phyloP scores from a whole-genome alignment of 2,888 invertebrate genomes.

The Athalia cordata region DNA sequence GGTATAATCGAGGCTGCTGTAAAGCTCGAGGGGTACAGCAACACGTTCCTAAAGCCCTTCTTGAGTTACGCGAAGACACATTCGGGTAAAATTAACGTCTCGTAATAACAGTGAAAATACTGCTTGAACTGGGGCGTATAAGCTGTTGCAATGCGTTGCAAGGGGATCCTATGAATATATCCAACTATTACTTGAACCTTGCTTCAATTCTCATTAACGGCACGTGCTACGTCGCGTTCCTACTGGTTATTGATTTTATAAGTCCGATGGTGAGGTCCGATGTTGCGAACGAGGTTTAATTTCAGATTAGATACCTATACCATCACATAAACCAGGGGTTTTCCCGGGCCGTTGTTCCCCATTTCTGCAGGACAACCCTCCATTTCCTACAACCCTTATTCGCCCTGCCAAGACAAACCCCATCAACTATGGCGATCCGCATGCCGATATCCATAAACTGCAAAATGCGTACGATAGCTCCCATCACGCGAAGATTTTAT shows the following conservation, averaged over 20 bases:
- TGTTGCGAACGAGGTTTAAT: slow-evolving; percentile 53
- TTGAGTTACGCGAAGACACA: slow-evolving; percentile 42
- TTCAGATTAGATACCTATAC: slow-evolving; percentile 50
- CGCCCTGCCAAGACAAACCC: slow-evolving; percentile 15
- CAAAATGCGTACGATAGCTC: neutral
- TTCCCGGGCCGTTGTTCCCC: neutral
- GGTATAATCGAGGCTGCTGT: too few relatives aligned
- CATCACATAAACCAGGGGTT: neutral
- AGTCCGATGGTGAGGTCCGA: slow-evolving; percentile 44
- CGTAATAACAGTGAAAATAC: slow-evolving; percentile 46
- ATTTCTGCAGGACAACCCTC: slow-evolving; percentile 22
- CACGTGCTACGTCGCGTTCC: slow-evolving; percentile 50
- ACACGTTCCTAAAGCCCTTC: slow-evolving; percentile 29
- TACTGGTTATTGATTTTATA: slow-evolving; percentile 58
- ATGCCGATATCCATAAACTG: slow-evolving; percentile 15
- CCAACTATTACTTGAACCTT: slow-evolving; percentile 46
- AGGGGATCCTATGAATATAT: slow-evolving; percentile 23
- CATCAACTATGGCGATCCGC: neutral
- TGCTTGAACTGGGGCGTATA: neutral
- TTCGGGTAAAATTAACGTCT: slow-evolving; percentile 46
- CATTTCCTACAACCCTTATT: slow-evolving; percentile 22
- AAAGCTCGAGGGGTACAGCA: slow-evolving; percentile 11
- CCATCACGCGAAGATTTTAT: neutral
- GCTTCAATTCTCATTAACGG: slow-evolving; percentile 59
- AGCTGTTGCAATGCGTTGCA: neutral